Evolutionary conservation across 2,888 invertebrate genomes (phyloP), one percentile per base, ranked within the genome.

Genomic region (Aspidiotus destructor): DNA sequence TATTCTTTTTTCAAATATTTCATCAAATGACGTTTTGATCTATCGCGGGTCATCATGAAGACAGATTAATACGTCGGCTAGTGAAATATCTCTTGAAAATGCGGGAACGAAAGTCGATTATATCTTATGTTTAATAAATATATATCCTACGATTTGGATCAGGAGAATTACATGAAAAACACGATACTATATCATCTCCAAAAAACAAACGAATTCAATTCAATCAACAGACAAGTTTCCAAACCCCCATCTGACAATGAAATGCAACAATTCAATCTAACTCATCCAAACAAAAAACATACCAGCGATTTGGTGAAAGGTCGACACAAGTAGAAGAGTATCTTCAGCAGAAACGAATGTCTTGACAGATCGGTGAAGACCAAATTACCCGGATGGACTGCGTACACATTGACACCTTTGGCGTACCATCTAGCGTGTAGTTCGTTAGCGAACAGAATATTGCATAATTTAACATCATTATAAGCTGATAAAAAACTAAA

Each of bases 291-390:
- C 10, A 15, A 42, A 40, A 28, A 40, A 61, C 82, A 82, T 79
- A 92, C 92, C 83, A 94, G 76, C 40, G 92, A 91, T 78, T 98
- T 98, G 0, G 96, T 94, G 78, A 97, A 98, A 8, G 96, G 96
- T 69, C 93, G 82, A 11, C 88, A 89, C 1, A 94, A 44, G n/a
- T 84, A 81, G 76, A 91, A 95, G 0, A 89, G 76, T 0, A 93
- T 73, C 73, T 87, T 80, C 76, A 86, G 91, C 17, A 89, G 75
- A 92, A 94, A 95, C 86, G 92, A 94, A 75, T 91, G 83, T 62
- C 89, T 83, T 60, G 86, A 80, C 8, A 96, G 68, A 72, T 84
- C 82, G 0, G 92, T 85, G 70, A 82, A 87, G 13, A 97, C 88
- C 86, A 97, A 85, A 76, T 95, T 96, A 3, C 95, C 95, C 2